Evolutionary conservation across 1,140 invertebrate genomes (phyloP).

Genomic region (Popillia japonica): DNA sequence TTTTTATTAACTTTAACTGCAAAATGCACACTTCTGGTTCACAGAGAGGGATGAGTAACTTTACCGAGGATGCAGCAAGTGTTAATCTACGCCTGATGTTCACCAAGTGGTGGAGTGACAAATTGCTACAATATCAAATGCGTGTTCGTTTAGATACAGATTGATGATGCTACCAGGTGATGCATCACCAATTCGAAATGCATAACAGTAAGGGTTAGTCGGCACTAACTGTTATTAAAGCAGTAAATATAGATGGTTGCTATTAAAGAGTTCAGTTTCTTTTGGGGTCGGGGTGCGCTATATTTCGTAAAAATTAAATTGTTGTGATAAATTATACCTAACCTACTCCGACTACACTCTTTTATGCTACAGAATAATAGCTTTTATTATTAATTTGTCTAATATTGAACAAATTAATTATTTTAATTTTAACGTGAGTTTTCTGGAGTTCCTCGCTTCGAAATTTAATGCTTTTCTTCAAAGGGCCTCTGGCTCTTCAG

Average conservation of each 20-base stretch:
- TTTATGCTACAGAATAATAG: too few species aligned
- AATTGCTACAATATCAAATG: constrained; percentile 41
- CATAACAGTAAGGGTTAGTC: constrained; percentile 36
- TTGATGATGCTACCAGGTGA: constrained; percentile 43
- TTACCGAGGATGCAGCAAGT: background rate
- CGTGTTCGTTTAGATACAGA: constrained; percentile 38
- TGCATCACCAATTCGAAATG: constrained; percentile 30
- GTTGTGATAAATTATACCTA: background rate
- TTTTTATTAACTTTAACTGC: too few species aligned
- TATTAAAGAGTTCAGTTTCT: background rate
- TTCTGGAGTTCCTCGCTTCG: too few species aligned
- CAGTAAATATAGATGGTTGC: background rate
- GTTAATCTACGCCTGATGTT: constrained; percentile 41
- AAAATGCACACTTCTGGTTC: too few species aligned
- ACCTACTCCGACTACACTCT: too few species aligned
- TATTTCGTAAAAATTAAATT: background rate
- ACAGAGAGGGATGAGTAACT: background rate
- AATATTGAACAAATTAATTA: too few species aligned
- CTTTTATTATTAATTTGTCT: too few species aligned
- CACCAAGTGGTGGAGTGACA: constrained; percentile 41
- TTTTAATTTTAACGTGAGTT: too few species aligned
- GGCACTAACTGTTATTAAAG: background rate
- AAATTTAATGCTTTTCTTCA: too few species aligned
- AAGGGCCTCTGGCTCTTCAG: too few species aligned
- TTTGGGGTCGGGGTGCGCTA: background rate